phyloP scores from a whole-genome alignment of 2,113 vertebrate genomes.

The Colistium nudipinnis region DNA sequence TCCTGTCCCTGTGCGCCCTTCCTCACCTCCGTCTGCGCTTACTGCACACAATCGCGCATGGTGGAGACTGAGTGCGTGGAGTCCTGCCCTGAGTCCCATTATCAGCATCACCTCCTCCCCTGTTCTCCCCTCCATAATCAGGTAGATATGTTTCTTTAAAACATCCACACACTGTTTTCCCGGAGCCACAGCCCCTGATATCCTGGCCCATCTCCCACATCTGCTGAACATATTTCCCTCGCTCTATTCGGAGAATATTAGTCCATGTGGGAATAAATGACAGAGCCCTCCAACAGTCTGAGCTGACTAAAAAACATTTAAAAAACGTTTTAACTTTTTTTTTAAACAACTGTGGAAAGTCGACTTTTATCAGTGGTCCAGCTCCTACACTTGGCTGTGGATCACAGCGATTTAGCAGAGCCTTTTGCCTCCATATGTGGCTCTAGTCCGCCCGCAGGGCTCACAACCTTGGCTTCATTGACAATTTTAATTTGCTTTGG shows the following conservation, averaged over 20 bases:
- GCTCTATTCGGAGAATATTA: neutral
- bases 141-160: neutral
- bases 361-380: neutral
- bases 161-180: neutral
- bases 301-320: neutral
- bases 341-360: neutral
- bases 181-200: neutral
- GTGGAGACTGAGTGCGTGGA: no score
- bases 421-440: slow-evolving; percentile 6
- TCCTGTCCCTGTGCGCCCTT: no score
- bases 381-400: neutral
- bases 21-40: no score
- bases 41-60: no score
- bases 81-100: no score
- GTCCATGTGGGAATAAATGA: no score
- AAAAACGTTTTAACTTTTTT: neutral
- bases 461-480: neutral
- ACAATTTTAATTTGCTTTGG: slow-evolving; percentile 17
- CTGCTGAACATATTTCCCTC: neutral
- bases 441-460: neutral
- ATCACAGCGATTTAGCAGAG: neutral
- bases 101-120: no score
- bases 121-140: no score
- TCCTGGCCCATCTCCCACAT: no score
- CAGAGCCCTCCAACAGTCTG: no score